Percentiles rank a stretch among this genome's conserved stretches.
These are phyloP conservation scores for Heteractis magnifica DNA, from an alignment of 92 coral and sea anemone genomes.

Conservation along the genomic window DNA sequence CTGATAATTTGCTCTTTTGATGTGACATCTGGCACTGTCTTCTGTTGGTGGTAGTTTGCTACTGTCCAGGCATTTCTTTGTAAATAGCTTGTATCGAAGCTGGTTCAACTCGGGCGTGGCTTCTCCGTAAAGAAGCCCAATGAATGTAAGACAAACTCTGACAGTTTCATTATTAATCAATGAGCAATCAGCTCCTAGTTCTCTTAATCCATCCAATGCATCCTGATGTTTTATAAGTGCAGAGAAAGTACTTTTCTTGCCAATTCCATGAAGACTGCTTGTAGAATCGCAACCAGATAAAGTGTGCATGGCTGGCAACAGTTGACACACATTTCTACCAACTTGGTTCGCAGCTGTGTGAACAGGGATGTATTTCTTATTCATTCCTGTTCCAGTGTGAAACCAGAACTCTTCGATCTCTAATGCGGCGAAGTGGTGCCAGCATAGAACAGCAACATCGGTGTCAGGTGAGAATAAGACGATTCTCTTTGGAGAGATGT, in stretches of 20 bases:
- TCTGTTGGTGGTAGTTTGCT: slow-evolving; percentile 14
- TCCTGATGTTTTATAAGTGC: background rate
- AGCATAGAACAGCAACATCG: slow-evolving; percentile 54
- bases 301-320: slow-evolving; percentile 1
- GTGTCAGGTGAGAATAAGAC: slow-evolving; percentile 59
- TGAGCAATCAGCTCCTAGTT: background rate
- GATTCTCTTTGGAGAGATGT: slow-evolving; percentile 34
- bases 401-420: slow-evolving; percentile 15
- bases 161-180: background rate
- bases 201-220: background rate
- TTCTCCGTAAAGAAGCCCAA: slow-evolving; percentile 1
- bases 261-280: slow-evolving; percentile 4
- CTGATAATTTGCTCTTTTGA: slow-evolving; percentile 9
- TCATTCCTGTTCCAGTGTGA: slow-evolving; percentile 6
- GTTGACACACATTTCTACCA: background rate
- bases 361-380: background rate
- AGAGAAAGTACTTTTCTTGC: slow-evolving; percentile 11
- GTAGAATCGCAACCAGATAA: slow-evolving; percentile 11
- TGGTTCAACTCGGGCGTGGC: slow-evolving; percentile 9
- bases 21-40: background rate
- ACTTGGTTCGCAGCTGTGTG: background rate
- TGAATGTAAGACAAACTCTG: background rate
- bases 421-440: slow-evolving; percentile 10
- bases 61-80: slow-evolving; percentile 9
- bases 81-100: background rate